Conservation (phyloP, 2,888 invertebrate genomes). For the Oasisia sp. region DNA sequence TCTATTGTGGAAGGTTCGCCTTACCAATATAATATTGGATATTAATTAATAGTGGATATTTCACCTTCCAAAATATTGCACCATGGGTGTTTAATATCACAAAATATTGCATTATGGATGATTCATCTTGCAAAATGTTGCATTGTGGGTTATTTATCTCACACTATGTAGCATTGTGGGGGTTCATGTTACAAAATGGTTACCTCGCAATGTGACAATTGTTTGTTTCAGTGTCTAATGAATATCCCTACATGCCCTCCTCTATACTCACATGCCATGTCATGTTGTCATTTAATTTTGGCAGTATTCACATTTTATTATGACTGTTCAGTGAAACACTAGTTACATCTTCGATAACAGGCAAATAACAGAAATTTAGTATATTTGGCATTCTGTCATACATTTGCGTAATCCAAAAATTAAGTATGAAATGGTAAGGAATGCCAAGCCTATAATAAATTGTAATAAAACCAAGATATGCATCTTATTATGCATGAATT, state of each 20-base stretch:
- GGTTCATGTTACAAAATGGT: neutral
- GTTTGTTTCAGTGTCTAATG: neutral
- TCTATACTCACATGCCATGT: too few relatives aligned
- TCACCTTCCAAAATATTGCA: neutral
- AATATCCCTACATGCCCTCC: too few relatives aligned
- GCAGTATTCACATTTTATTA: neutral
- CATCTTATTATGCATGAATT: neutral
- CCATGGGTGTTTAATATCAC: neutral
- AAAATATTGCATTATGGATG: neutral
- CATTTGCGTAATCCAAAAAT: neutral
- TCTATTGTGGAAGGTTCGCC: neutral
- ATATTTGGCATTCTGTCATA: neutral
- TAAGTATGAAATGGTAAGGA: neutral
- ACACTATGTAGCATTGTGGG: too few relatives aligned
- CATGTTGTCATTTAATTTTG: neutral
- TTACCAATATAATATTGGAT: neutral
- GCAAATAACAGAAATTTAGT: neutral
- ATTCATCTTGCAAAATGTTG: neutral
- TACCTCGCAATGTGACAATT: neutral
- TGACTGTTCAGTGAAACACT: neutral
- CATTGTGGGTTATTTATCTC: neutral
- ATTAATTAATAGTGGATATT: neutral
- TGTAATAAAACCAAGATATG: neutral
- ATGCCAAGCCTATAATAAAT: neutral
- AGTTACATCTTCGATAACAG: neutral